Evolutionary conservation across 2,888 invertebrate species (phyloP), one percentile per base, ranked within the genome.

Genomic region (Sinodicranocentrus sp.): DNA sequence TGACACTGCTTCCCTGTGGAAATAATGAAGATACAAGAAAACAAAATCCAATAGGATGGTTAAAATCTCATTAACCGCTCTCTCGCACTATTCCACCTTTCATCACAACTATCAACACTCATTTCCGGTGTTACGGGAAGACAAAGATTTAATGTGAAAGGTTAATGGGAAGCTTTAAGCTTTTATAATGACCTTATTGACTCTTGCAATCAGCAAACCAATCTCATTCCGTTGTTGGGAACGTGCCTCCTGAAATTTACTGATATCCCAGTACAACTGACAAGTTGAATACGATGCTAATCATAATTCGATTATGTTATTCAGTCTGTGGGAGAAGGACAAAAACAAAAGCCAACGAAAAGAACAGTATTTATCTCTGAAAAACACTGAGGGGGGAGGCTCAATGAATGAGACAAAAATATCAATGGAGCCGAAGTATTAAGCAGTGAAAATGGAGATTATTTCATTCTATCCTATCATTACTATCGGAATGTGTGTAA

Each of bases 221-320:
- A n/a, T 61, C 61, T 28, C 28, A 3, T 61, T 5, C n/a, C 26
- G 28, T 61, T 33, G 10, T 48, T 68, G 77, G 54, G 68, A 77
- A 57, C 6, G 21, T 57, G 67, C 57, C 77, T 67, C 17, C 57
- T 77, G 77, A 43, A 77, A 68, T 67, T 68, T 57, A 23, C 43
- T 57, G 77, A 77, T 77, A 77, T 67, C 21, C 10, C 48, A 76
- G 17, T 5, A 39, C 52, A 25, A 52, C 48, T 48, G 13, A 6
- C 17, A 44, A 61, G 63, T 63, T 73, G 73, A 73, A 63, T 26
- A 54, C 15, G 54, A 75, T 52, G 63, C 39, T 25, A 43, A 43
- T 17, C 23, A 63, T 73, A 73, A 75, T 75, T 61, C 28, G 61
- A 61, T 61, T 23, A 21, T 13, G 54, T 2, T 10, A 33, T 33